A percentile compares a stretch with the other conserved stretches of the same genome.
phyloP scores from a whole-genome alignment of 23 tunicate genomes.

The Diplosoma virens region DNA sequence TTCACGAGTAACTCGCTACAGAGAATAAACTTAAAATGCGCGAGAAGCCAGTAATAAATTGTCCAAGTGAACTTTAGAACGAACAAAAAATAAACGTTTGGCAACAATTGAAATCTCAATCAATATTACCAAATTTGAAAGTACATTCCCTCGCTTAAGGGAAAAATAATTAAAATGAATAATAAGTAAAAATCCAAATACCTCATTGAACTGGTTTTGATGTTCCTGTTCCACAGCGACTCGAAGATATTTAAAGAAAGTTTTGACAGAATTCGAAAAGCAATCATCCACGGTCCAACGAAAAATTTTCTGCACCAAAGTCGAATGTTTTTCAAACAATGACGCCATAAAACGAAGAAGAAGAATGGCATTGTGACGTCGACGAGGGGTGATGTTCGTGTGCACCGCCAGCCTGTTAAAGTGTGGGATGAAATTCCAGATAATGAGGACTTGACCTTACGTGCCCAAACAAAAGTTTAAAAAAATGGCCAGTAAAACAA shows the following conservation, averaged over 20 bases:
- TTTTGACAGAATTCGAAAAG: not conserved
- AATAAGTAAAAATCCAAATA: not conserved
- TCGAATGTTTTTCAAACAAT: not conserved
- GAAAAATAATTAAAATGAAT: not conserved
- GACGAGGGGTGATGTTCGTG: not conserved
- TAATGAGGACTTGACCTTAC: not conserved
- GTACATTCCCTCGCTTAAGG: not conserved
- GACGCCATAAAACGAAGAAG: not conserved
- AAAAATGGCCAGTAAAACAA: not conserved
- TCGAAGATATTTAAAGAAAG: not conserved
- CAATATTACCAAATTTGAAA: too few species aligned
- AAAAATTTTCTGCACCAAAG: constrained; percentile 1
- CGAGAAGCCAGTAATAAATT: too few species aligned
- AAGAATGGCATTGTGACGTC: not conserved
- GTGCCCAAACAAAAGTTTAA: not conserved
- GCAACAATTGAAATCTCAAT: too few species aligned
- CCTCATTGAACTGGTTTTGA: not conserved
- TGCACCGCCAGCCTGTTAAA: not conserved
- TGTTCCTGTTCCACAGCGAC: not conserved
- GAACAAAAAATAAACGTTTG: too few species aligned
- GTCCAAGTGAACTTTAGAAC: too few species aligned
- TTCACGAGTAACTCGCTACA: too few species aligned
- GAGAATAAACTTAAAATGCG: too few species aligned
- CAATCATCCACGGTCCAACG: not conserved
- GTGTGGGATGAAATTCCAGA: not conserved